These are phyloP conservation scores for Drosophila macrospina DNA, from an alignment of 2,888 invertebrate genomes.

Conservation along the genomic window DNA sequence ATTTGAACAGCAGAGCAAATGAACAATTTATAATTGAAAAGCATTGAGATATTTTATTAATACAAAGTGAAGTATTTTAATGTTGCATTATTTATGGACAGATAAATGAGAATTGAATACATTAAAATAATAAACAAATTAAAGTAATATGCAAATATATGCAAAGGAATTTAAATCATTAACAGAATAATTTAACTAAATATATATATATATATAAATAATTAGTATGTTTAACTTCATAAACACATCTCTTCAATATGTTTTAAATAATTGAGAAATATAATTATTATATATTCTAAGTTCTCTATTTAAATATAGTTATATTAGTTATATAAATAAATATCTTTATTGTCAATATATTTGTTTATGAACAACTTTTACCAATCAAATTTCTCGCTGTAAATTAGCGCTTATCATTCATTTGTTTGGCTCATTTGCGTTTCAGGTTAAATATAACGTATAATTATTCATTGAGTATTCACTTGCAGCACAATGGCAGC, in stretches of 20 bases:
- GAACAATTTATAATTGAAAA: constrained; percentile 1
- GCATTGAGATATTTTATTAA: constrained; percentile 2
- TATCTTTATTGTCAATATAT: not conserved
- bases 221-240: no score
- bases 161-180: no score
- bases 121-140: no score
- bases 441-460: constrained; percentile 17
- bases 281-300: no score
- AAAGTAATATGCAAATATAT: no score
- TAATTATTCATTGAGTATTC: constrained; percentile 22
- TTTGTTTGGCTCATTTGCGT: not conserved
- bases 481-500: constrained; percentile 7
- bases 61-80: not conserved
- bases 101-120: not conserved
- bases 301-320: not conserved
- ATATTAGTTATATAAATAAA: not conserved
- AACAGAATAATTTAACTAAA: no score
- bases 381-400: not conserved
- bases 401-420: constrained; percentile 6
- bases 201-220: no score
- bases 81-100: not conserved
- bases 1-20: constrained; percentile 2
- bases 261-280: no score
- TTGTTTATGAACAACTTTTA: not conserved
- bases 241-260: no score